Evolutionary conservation across 1,140 invertebrate species (phyloP).

Genomic region (Drosophila sechellia): DNA sequence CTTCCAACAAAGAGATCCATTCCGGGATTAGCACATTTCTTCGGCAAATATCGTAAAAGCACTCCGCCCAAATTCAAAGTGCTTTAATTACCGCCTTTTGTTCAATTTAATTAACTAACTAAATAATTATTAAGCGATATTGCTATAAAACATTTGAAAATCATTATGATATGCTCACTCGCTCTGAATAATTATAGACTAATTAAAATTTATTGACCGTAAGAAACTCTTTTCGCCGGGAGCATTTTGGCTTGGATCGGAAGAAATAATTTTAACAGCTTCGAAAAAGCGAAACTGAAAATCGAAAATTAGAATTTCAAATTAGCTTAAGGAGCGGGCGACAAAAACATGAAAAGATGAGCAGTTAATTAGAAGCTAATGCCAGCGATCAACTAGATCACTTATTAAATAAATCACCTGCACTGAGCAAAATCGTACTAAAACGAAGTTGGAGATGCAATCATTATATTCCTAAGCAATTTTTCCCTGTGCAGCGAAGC

Average conservation of each 20-base stretch:
- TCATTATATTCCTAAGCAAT: not conserved
- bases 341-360: conserved; percentile 20
- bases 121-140: not conserved
- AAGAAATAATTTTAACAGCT: conserved; percentile 35
- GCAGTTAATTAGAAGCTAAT: conserved; percentile 32
- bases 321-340: conserved; percentile 20
- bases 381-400: conserved; percentile 21
- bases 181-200: no score
- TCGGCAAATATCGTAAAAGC: not conserved
- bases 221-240: conserved; percentile 11
- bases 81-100: conserved; percentile 1
- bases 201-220: conserved; percentile 18
- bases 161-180: no score
- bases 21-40: conserved; percentile 6
- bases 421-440: not conserved
- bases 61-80: conserved; percentile 12
- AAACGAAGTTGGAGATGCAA: not conserved
- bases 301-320: conserved; percentile 44
- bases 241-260: conserved; percentile 2
- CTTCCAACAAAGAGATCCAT: conserved; percentile 22
- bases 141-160: not conserved
- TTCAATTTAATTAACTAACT: not conserved
- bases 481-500: not conserved
- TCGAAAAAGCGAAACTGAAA: conserved; percentile 22
- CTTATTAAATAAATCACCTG: conserved; percentile 36